Conservation (phyloP, 2,113 vertebrate genomes). For the Zonotrichia leucophrys region DNA sequence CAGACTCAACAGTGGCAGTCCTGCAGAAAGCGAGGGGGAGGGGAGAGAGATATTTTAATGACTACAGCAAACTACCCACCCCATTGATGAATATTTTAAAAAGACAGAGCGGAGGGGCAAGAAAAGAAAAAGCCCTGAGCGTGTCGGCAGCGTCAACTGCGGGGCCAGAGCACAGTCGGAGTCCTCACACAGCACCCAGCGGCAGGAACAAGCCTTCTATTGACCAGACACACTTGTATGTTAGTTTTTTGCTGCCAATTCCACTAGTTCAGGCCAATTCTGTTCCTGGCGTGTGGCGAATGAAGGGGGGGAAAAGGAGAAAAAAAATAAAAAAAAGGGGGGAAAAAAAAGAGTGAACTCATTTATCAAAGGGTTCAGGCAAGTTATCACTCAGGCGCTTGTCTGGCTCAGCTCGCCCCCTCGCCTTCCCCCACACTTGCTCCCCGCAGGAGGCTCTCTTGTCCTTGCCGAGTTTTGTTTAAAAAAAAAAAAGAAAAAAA, state of each 20-base stretch:
- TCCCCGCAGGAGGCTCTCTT: conserved; percentile 53
- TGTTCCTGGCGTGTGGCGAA: conserved; percentile 49
- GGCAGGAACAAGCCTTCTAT: conserved; percentile 58
- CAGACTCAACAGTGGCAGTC: conserved; percentile 80
- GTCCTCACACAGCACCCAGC: conserved; percentile 43
- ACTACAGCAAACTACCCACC: conserved; percentile 50
- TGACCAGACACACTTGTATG: conserved; percentile 67
- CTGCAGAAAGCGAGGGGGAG: conserved; percentile 74
- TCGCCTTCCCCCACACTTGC: not conserved
- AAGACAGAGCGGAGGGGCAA: not conserved
- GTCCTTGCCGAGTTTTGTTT: conserved; percentile 28
- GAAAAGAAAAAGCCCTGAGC: not conserved
- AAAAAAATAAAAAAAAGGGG: not conserved
- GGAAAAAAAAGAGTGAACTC: not conserved
- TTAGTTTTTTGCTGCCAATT: conserved; percentile 64
- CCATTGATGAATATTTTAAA: conserved; percentile 52
- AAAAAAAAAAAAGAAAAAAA: not conserved
- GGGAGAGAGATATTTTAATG: conserved; percentile 53
- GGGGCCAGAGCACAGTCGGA: not conserved
- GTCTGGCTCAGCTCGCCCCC: conserved; percentile 13
- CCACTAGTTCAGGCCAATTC: conserved; percentile 50
- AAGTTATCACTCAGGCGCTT: conserved; percentile 64
- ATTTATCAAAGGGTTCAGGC: conserved; percentile 66
- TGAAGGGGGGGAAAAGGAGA: not conserved
- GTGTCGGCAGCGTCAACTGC: not conserved